phyloP scores from a whole-genome alignment of 2,797 vertebrate genomes.

The Natrix natrix region DNA sequence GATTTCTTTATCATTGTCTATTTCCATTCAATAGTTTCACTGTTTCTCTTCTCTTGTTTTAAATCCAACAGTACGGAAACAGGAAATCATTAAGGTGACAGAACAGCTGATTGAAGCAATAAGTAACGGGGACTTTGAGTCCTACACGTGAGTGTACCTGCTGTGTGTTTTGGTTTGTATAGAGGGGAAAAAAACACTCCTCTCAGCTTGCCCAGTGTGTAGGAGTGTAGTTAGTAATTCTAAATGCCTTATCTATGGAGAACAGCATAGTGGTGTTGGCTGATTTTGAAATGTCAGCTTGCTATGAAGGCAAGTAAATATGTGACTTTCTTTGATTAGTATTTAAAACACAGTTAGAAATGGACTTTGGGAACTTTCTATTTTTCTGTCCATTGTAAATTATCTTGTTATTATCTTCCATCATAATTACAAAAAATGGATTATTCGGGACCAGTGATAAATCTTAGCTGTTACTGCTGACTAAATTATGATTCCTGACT shows the following conservation, averaged over 20 bases:
- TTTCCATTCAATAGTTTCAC: background rate
- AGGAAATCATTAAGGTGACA: conserved; percentile 95
- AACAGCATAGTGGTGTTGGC: background rate
- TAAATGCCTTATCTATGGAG: background rate
- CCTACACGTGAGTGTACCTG: conserved; percentile 87
- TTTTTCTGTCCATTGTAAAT: background rate
- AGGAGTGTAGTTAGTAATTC: background rate
- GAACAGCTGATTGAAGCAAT: conserved; percentile 95
- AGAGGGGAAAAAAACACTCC: background rate
- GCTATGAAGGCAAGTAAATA: background rate
- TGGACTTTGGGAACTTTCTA: background rate
- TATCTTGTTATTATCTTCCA: background rate
- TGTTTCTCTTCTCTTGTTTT: conserved; percentile 54
- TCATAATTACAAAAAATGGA: background rate
- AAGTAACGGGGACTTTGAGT: conserved; percentile 97
- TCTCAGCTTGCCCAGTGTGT: background rate
- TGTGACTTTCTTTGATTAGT: conserved; percentile 1
- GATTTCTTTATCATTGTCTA: background rate
- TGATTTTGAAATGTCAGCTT: background rate
- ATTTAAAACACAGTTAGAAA: background rate
- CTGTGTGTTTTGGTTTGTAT: background rate
- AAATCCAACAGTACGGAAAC: conserved; percentile 84
- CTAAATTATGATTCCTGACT: conserved; percentile 17
- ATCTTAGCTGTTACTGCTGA: conserved; percentile 24
- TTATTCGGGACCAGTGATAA: conserved; percentile 26